Percentiles rank a stretch among this genome's conserved stretches.
phyloP scores from a whole-genome alignment of 2,113 vertebrate species.

The Tychaedon coryphoeus region DNA sequence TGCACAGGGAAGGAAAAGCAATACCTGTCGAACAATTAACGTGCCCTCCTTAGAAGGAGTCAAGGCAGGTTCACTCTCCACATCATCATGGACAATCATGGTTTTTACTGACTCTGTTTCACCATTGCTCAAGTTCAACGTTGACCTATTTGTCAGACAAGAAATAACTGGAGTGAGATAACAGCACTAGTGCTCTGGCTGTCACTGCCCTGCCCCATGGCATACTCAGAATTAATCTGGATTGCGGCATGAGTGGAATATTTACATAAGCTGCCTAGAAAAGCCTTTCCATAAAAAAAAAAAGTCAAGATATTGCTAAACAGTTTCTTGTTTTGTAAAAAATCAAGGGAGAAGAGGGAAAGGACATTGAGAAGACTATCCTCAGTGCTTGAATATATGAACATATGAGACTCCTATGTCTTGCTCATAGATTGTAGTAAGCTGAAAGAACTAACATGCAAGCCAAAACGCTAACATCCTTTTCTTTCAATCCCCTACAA shows the following conservation, averaged over 20 bases:
- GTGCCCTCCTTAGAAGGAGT: conserved; percentile 98
- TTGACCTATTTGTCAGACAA: conserved; percentile 69
- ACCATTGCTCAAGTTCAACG: conserved; percentile 92
- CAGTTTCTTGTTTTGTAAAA: not conserved
- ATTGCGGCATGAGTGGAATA: not conserved
- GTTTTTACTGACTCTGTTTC: conserved; percentile 95
- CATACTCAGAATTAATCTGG: not conserved
- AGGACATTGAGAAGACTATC: not conserved
- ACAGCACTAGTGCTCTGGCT: not conserved
- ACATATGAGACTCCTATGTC: not conserved
- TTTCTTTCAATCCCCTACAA: not conserved
- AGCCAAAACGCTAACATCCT: not conserved
- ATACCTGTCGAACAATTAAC: conserved; percentile 96
- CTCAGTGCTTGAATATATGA: not conserved
- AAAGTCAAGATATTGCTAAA: not conserved
- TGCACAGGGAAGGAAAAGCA: conserved; percentile 4
- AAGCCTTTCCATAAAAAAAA: not conserved
- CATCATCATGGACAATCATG: conserved; percentile 93
- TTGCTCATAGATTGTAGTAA: not conserved
- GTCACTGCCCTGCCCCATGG: not conserved
- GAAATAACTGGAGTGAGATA: not conserved
- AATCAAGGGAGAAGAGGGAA: not conserved
- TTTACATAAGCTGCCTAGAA: not conserved
- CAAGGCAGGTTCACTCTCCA: conserved; percentile 88
- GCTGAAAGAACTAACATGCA: not conserved